Conservation (phyloP, 1,140 invertebrate genomes). For the Homarus americanus region DNA sequence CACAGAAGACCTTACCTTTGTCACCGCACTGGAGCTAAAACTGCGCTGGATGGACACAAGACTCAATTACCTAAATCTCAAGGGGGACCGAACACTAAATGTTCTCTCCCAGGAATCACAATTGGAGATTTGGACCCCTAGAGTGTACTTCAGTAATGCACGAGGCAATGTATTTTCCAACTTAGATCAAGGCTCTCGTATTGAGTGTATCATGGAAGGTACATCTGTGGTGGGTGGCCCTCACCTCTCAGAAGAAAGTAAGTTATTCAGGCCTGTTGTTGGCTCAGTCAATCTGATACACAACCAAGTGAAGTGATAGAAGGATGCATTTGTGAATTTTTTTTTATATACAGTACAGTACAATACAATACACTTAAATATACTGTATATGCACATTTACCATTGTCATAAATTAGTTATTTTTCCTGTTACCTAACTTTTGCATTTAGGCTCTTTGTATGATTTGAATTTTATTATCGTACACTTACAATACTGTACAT, state of each 20-base stretch:
- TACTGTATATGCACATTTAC: no score
- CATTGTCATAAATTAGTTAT: no score
- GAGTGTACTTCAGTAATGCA: conserved; percentile 66
- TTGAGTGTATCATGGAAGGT: conserved; percentile 47
- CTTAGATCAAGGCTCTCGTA: conserved; percentile 49
- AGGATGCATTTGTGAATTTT: no score
- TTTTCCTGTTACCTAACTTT: no score
- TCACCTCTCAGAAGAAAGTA: conserved; percentile 57
- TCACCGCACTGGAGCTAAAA: conserved; percentile 27
- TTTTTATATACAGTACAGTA: no score
- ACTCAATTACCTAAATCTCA: conserved; percentile 63
- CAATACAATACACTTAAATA: no score
- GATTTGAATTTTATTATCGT: no score
- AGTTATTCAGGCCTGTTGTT: not conserved
- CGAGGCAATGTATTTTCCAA: conserved; percentile 65
- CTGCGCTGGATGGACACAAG: conserved; percentile 61
- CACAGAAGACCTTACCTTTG: conserved; percentile 59
- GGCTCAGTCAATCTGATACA: no score
- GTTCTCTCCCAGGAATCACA: conserved; percentile 31
- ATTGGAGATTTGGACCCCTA: conserved; percentile 57
- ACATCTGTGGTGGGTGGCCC: conserved; percentile 16
- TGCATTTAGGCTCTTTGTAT: no score
- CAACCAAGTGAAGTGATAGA: no score
- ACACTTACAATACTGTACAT: no score
- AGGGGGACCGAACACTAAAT: conserved; percentile 65